Evolutionary conservation across 2,888 invertebrate species (phyloP), one percentile per base, ranked within the genome.

Genomic region (Thumatha senex): DNA sequence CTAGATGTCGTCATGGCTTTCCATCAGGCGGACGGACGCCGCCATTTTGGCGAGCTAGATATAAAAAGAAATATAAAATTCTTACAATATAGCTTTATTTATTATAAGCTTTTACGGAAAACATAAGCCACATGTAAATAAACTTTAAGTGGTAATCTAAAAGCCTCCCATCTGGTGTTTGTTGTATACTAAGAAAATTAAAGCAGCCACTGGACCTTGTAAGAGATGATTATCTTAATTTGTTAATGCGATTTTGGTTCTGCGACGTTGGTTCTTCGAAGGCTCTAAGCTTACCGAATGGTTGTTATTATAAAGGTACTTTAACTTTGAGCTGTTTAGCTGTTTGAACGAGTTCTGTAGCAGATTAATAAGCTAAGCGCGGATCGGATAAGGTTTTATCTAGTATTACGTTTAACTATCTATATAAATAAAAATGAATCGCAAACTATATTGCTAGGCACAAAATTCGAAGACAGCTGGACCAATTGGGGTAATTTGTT

Each of bases 161-260:
- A 48, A 39, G 18, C 11, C 24, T 43, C 48, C 48, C 65, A 50
- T 64, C 56, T 57, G 60, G 58, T 31, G 15, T 51, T 58, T 40
- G 38, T 36, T 36, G 38, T 45, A 48, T 58, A 48, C 57, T 57
- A 63, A 62, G 49, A 53, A 58, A 64, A 71, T 69, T 64, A 64
- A 65, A 62, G 56, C 56, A 62, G 46, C 45, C 42, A 54, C 49
- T 61, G 46, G 46, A 33, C 38, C 34, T 9, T 46, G 35, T 48
- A 35, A 40, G 45, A 47, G 57, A 64, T 60, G 54, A 62, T 61
- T 58, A 56, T 61, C 62, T 61, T 50, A 58, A 64, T 66, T 69
- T 63, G 61, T 58, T 59, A 62, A 69, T 58, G 62, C 42, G 57
- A 62, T n/a, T n/a, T n/a, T n/a, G n/a, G n/a, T n/a, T n/a, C n/a